These are phyloP conservation scores for Agapostemon virescens DNA, from an alignment of 2,888 invertebrate species.

Conservation along the genomic window DNA sequence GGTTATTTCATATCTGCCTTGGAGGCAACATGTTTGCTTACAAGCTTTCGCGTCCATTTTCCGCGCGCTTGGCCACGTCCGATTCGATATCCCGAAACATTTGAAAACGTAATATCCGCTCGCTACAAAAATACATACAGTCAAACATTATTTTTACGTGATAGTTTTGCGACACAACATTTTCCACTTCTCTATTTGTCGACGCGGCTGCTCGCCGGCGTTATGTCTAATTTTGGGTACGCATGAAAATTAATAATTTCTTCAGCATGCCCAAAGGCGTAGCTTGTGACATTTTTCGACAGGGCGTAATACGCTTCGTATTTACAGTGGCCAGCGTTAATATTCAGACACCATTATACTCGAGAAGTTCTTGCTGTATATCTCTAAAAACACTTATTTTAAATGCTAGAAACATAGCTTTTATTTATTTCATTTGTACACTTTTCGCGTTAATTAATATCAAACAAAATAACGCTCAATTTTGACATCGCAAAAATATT, in stretches of 20 bases:
- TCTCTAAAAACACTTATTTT: too few relatives aligned
- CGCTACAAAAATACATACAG: neutral
- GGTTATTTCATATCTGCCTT: conserved; percentile 35
- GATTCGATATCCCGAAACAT: conserved; percentile 31
- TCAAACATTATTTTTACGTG: neutral
- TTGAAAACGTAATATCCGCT: conserved; percentile 12
- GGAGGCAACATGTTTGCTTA: conserved; percentile 45
- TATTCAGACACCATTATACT: too few relatives aligned
- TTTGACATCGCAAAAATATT: too few relatives aligned
- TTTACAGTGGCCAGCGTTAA: neutral
- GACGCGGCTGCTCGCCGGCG: too few relatives aligned
- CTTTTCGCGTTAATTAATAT: too few relatives aligned
- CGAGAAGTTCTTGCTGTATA: too few relatives aligned
- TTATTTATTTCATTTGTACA: too few relatives aligned
- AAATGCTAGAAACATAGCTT: too few relatives aligned
- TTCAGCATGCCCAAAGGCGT: too few relatives aligned
- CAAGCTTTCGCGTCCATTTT: conserved; percentile 23
- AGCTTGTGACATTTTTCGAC: neutral
- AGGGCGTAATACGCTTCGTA: neutral
- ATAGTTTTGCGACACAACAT: neutral
- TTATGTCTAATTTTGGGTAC: neutral
- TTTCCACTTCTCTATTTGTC: neutral
- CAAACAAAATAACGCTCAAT: too few relatives aligned
- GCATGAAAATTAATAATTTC: neutral
- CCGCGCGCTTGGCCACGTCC: conserved; percentile 12